Evolutionary conservation across 1,140 invertebrate genomes (phyloP).

Genomic region (Rhynchophorus ferrugineus): DNA sequence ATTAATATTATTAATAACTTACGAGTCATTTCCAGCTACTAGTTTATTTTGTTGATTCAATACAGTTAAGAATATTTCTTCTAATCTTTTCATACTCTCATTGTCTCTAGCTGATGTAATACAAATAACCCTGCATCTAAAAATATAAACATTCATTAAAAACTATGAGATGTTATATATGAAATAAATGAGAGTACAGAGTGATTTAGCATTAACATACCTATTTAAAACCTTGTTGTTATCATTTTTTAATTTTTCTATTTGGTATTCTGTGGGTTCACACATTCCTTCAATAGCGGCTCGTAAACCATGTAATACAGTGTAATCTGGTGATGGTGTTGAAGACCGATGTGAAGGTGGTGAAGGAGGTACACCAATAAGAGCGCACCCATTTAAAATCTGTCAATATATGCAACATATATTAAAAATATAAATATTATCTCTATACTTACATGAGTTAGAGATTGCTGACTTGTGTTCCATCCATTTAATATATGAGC

Average conservation of each 20-base stretch:
- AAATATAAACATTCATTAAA: constrained; percentile 1
- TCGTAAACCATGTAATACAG: constrained; percentile 75
- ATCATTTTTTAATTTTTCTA: constrained; percentile 28
- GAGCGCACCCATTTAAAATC: constrained; percentile 64
- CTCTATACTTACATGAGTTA: constrained; percentile 59
- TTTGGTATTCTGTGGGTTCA: constrained; percentile 70
- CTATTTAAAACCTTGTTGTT: constrained; percentile 21
- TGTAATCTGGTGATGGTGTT: constrained; percentile 52
- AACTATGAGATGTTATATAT: background rate
- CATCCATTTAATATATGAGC: constrained; percentile 77
- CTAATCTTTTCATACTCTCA: constrained; percentile 70
- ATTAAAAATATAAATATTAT: constrained; percentile 1
- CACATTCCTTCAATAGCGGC: constrained; percentile 80
- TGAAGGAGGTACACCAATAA: constrained; percentile 56
- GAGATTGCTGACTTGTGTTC: constrained; percentile 70
- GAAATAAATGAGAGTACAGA: background rate
- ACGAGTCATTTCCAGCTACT: constrained; percentile 38
- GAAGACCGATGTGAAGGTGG: constrained; percentile 38
- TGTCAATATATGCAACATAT: constrained; percentile 29
- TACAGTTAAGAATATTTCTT: constrained; percentile 77
- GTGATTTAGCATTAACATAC: background rate
- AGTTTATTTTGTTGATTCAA: constrained; percentile 73
- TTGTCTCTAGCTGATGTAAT: constrained; percentile 81
- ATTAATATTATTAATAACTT: constrained; percentile 4
- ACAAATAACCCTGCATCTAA: constrained; percentile 64